Conservation (phyloP, 2,888 invertebrate genomes). For the Aphidius colemani region DNA sequence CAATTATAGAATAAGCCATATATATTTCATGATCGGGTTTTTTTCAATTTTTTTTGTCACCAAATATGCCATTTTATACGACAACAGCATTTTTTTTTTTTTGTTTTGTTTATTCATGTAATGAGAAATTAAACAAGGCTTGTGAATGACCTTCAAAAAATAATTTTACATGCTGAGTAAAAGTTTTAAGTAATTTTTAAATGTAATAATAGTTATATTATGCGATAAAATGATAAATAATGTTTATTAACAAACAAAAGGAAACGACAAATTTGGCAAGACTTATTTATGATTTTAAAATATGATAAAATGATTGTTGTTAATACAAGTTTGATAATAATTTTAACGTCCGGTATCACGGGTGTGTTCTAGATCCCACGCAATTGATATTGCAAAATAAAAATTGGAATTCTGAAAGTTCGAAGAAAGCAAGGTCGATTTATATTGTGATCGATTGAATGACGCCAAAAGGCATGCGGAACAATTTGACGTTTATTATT, state of each 20-base stretch:
- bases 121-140: too few relatives aligned
- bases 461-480: constrained; percentile 23
- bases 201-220: too few relatives aligned
- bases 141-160: too few relatives aligned
- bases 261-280: constrained; percentile 1
- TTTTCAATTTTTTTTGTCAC: too few relatives aligned
- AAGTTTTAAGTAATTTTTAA: too few relatives aligned
- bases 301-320: constrained; percentile 2
- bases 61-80: too few relatives aligned
- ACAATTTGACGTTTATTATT: neutral
- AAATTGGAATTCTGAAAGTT: constrained; percentile 20
- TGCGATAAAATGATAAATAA: too few relatives aligned
- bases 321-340: neutral
- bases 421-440: constrained; percentile 27
- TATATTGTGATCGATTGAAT: constrained; percentile 24
- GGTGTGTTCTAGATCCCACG: constrained; percentile 28
- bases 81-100: too few relatives aligned
- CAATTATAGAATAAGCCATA: too few relatives aligned
- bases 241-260: neutral
- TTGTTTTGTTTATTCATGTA: too few relatives aligned
- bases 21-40: too few relatives aligned
- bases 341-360: constrained; percentile 10
- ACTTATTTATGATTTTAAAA: constrained; percentile 8
- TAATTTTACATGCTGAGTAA: too few relatives aligned
- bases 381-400: constrained; percentile 21